Base-by-base conservation (phyloP, 1,140 invertebrate genomes). In the Drosophila tropicalis region DNA sequence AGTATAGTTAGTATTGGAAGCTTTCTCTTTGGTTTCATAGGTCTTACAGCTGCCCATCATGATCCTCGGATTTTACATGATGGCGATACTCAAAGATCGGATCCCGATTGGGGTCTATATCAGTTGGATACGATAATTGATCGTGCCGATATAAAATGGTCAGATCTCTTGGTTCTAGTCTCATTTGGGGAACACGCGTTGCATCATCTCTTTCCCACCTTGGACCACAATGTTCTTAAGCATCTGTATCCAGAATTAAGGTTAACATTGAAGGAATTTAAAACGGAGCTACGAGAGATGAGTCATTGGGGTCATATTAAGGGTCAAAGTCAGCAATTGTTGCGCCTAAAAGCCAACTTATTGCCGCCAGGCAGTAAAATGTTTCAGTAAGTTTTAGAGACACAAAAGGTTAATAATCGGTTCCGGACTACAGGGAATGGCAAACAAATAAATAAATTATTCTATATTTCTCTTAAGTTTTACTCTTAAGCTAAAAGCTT, bases 1-100 rank as follows among this genome's bases (percentile, higher is more conserved):
- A 92, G 93, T 39, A 94, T 96, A 7, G 62, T 95, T 3, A 51
- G 93, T 2, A 70, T 93, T 0, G 92, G 83, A 0, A 96, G 96
- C 81, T 94, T 95, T 36, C 67, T 94, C 3, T 96, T 97, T 85
- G 91, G 81, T 9, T 81, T 94, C 0, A 94, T 96, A 47, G 96
- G 95, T 5, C 71, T 96, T 0, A 96, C 95, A 76, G 96, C 96
- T 3, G 96, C 95, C 36, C 96, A 97, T 93, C 96, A 97, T 92
- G 95, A 96, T 92, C 96, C 96, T 0, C 93, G 96, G 5, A 95
- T 96, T 56, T 96, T 96, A 74, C 96, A 97, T 78, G 96, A 97
- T 84, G 96, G 96, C 1, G 96, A 97, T 86, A 92, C 93, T 70
- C 80, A 93, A 3, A 72, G 89, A 1, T 64, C 93, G 15, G 93